These are phyloP conservation scores for Junonia oenone DNA, from an alignment of 2,888 invertebrate species.

Conservation along the genomic window DNA sequence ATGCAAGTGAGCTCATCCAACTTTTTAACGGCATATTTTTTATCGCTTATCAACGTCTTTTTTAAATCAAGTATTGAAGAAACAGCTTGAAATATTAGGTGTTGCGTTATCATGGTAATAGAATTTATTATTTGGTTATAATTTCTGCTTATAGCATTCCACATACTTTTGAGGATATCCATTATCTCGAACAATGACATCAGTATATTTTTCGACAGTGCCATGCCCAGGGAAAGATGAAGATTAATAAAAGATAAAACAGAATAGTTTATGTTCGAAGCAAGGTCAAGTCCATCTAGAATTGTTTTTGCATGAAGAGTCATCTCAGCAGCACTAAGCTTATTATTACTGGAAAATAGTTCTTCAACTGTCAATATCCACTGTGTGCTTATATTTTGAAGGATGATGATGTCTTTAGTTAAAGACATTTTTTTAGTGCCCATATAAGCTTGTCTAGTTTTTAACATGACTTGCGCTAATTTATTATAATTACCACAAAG, in stretches of 20 bases:
- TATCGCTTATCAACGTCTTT: conserved; percentile 82
- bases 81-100: conserved; percentile 87
- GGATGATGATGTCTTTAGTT: conserved; percentile 79
- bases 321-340: conserved; percentile 68
- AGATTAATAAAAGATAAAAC: conserved; percentile 81
- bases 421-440: conserved; percentile 79
- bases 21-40: conserved; percentile 82
- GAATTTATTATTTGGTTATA: conserved; percentile 85
- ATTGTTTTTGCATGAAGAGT: conserved; percentile 60
- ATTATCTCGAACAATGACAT: conserved; percentile 88
- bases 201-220: conserved; percentile 88
- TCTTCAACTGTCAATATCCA: conserved; percentile 65
- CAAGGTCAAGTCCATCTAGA: conserved; percentile 82
- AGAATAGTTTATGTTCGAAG: conserved; percentile 81
- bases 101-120: conserved; percentile 87
- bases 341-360: conserved; percentile 54
- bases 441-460: conserved; percentile 78
- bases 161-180: conserved; percentile 89
- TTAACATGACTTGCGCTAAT: conserved; percentile 61
- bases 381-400: conserved; percentile 51
- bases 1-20: conserved; percentile 86
- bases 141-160: conserved; percentile 84
- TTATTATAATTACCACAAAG: conserved; percentile 74
- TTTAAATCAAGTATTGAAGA: conserved; percentile 83
- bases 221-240: conserved; percentile 84